These are phyloP conservation scores for Sebastes itinus DNA, from an alignment of 2,797 vertebrate genomes.

Conservation along the genomic window DNA sequence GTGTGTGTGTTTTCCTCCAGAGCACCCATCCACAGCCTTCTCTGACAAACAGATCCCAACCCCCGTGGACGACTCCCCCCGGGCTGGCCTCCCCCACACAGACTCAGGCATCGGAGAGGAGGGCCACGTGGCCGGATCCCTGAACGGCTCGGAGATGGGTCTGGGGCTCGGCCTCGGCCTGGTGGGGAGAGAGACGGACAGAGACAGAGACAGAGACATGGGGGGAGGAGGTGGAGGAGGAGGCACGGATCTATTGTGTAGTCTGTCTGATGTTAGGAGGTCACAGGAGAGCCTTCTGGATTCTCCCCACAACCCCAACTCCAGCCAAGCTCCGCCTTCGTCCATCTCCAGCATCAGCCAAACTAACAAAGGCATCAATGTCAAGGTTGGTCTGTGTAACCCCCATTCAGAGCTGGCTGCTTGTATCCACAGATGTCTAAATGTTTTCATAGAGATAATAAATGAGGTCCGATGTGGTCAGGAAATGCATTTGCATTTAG, in stretches of 20 bases:
- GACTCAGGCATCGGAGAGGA: constrained; percentile 98
- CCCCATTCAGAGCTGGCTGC: not conserved
- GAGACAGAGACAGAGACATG: constrained; percentile 72
- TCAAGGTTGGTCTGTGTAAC: constrained; percentile 78
- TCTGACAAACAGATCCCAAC: constrained; percentile 89
- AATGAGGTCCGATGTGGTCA: not conserved
- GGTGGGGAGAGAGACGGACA: constrained; percentile 77
- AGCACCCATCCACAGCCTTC: constrained; percentile 90
- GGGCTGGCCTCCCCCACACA: constrained; percentile 93
- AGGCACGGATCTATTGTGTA: constrained; percentile 94
- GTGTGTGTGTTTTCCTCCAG: constrained; percentile 64
- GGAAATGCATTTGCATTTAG: not conserved
- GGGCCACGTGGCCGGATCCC: constrained; percentile 87
- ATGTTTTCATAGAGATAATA: not conserved
- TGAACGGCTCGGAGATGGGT: constrained; percentile 93
- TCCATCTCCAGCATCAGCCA: constrained; percentile 98
- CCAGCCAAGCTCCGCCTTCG: constrained; percentile 85
- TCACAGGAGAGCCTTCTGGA: constrained; percentile 96
- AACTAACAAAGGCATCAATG: constrained; percentile 96
- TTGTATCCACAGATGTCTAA: not conserved
- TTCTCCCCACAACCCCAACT: constrained; percentile 76
- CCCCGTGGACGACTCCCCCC: constrained; percentile 90
- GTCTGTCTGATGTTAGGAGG: constrained; percentile 92
- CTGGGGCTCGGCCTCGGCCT: constrained; percentile 76
- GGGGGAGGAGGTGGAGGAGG: constrained; percentile 83